Evolutionary conservation across 2,888 invertebrate genomes (phyloP), one percentile per base, ranked within the genome.

Genomic region (Crepidodera aurea): DNA sequence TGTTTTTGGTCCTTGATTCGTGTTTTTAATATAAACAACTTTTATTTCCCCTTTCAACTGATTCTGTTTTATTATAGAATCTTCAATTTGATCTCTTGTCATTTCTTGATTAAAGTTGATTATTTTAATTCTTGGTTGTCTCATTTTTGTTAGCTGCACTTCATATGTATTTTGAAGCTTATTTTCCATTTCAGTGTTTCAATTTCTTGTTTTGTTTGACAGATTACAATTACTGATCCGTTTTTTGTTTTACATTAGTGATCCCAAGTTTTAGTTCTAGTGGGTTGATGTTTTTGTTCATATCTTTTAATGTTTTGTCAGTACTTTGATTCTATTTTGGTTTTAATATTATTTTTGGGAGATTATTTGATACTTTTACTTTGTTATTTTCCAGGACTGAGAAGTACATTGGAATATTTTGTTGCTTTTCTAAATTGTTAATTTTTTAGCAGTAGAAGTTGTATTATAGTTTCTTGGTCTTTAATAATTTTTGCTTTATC

Each of bases 381-480:
- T 6, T 29, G 2, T 29, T 8, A 29, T 29, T 29, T 44, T 44
- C 16, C 8, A 44, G 22, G 44, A 44, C 16, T 44, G 44, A 18
- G 22, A 18, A 44, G 16, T 44, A 44, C 22, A 12, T 15, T 44
- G 46, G 25, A 46, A 25, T 15, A 6, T 46, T 44, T 44, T 18
- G n/a, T 12, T 40, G 13, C 27, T 51, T 32, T 32, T 51, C 51
- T 16, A 32, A 6, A 8, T 10, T 29, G 13, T 13, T 34, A 6
- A 51, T 29, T 50, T 50, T 50, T 50, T 50, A n/a, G 7, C 7
- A 27, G 25, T 13, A 51, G 13, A 15, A 51, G 51, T 51, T 51
- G 22, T 15, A 32, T 51, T 32, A 51, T 51, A 27, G 12, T 29
- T 51, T 32, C 32, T 32, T 37, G 51, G 19, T 51, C 7, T 18